Base-by-base conservation (phyloP, 2,797 vertebrate species). In the Enteromius thamalakanensis region DNA sequence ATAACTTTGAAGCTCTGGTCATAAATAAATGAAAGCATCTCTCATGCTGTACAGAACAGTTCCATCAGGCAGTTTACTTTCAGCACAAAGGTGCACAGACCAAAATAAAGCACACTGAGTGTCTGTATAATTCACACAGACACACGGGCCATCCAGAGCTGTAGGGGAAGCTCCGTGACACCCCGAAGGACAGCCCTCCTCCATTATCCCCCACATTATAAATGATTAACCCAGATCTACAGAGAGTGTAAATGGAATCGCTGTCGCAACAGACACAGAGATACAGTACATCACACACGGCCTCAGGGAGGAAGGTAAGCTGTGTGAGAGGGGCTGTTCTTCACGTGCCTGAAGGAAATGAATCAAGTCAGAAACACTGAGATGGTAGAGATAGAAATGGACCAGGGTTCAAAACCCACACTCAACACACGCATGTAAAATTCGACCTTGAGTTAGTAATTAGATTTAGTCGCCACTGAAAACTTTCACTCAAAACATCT, bases 201-300 rank as follows among this genome's bases (percentile, higher is more conserved):
- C 78, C 82, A 55, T 51, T 72, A 77, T 81, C 55, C 34, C 74
- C 21, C 21, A 76, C 51, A 47, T 79, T 47, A 77, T 83, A 64
- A 77, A 85, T 83, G 80, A 87, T 84, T 84, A 83, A 79, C 34
- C 45, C 64, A 67, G 40, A 81, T 49, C 45, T 26, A 14, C 51
- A 51, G 55, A 26, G n/a, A 58, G 67, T 78, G 77, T 51, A 83
- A 87, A 85, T 85, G 84, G 76, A 62, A 74, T 49, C 76, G 29
- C 67, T 26, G 74, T 53, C 7, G 32, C 42, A 60, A 78, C 79
- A 86, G 75, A 84, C 26, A 62, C 26, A 5, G 42, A 40, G 23
- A 85, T 40, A 69, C 26, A 62, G 58, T 62, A 29, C 76, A 85
- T 79, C 70, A 76, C 17, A 34, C 29, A 85, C 55, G n/a, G 45